Percentiles rank a stretch among this genome's conserved stretches.
These are phyloP conservation scores for Bothrops jararaca DNA, from an alignment of 2,113 vertebrate genomes.

Conservation along the genomic window DNA sequence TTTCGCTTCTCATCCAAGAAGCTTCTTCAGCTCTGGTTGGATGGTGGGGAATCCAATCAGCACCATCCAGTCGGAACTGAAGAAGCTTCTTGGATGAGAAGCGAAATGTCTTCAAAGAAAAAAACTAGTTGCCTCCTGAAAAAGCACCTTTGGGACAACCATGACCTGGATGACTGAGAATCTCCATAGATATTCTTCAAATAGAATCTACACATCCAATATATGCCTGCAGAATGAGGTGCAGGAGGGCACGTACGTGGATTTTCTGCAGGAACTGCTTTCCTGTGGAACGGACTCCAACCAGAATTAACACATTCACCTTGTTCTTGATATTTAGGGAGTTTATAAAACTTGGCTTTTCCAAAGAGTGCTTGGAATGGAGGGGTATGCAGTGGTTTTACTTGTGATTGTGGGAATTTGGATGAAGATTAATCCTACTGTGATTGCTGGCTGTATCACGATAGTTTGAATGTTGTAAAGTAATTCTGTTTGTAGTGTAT, in stretches of 20 bases:
- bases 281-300: background rate
- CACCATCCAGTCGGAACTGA: too few species aligned
- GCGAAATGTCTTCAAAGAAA: too few species aligned
- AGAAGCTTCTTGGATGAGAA: too few species aligned
- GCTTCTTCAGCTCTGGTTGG: too few species aligned
- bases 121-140: too few species aligned
- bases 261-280: background rate
- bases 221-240: background rate
- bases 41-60: too few species aligned
- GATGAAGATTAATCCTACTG: background rate
- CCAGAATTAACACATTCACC: background rate
- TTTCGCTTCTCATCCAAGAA: too few species aligned
- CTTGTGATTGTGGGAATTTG: background rate
- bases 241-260: background rate
- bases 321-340: background rate
- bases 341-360: background rate
- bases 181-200: background rate
- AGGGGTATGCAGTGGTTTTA: background rate
- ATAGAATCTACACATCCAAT: background rate
- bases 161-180: too few species aligned
- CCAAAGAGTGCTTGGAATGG: background rate
- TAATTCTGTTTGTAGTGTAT: background rate
- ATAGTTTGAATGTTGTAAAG: background rate
- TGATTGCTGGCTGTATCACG: background rate
- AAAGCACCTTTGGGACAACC: too few species aligned